Evolutionary conservation across 2,113 vertebrate species (phyloP).

Genomic region (Colossoma macropomum): DNA sequence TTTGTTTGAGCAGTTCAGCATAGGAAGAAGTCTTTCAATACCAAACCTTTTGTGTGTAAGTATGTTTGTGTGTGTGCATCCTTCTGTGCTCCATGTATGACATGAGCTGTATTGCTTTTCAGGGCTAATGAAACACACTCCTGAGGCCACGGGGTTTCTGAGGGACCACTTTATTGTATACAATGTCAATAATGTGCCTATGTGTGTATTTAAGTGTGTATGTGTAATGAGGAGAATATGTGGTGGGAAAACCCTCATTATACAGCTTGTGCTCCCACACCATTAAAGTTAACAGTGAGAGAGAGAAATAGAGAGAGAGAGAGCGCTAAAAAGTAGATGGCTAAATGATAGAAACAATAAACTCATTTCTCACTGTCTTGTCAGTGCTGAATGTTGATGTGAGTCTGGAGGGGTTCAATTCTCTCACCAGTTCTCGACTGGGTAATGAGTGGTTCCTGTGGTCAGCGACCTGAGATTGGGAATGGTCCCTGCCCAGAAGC

Average conservation of each 20-base stretch:
- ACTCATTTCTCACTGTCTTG: constrained; percentile 43
- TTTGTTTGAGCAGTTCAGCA: no score
- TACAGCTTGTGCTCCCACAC: constrained; percentile 63
- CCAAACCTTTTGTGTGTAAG: neutral
- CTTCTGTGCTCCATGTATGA: constrained; percentile 2
- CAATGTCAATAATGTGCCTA: constrained; percentile 45
- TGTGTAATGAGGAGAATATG: constrained; percentile 50
- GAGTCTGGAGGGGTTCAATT: constrained; percentile 3
- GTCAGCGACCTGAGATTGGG: neutral
- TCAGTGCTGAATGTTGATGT: constrained; percentile 44
- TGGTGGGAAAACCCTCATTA: constrained; percentile 57
- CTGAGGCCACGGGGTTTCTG: constrained; percentile 48
- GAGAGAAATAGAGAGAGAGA: constrained; percentile 23
- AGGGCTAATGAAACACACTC: constrained; percentile 48
- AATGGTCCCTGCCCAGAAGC: constrained; percentile 27
- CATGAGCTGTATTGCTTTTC: constrained; percentile 45
- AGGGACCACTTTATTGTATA: constrained; percentile 57
- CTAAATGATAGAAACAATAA: constrained; percentile 56
- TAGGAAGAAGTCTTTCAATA: neutral
- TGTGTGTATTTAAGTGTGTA: constrained; percentile 45
- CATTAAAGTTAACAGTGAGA: constrained; percentile 45
- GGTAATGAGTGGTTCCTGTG: constrained; percentile 31
- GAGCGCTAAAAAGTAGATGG: constrained; percentile 29
- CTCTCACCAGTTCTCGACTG: constrained; percentile 32
- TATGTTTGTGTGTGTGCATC: constrained; percentile 16